phyloP scores from a whole-genome alignment of 2,888 invertebrate genomes.

The Proisotoma minuta region DNA sequence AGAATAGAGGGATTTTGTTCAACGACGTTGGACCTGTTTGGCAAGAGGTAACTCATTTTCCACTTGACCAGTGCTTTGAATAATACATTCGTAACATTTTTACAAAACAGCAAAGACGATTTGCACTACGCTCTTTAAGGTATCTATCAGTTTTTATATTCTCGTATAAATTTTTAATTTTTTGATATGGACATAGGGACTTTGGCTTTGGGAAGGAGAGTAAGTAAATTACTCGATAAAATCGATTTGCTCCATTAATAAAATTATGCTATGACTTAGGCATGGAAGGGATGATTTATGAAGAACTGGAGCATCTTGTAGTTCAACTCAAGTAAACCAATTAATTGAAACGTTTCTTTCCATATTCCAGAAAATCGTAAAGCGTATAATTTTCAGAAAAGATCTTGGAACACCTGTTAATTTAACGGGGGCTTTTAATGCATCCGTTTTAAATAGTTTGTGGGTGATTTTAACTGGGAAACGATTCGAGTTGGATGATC shows the following conservation, averaged over 20 bases:
- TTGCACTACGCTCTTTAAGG: slow-evolving; percentile 19
- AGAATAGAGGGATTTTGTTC: slow-evolving; percentile 39
- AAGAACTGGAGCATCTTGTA: neutral
- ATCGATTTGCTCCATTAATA: too few relatives aligned
- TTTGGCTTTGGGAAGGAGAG: too few relatives aligned
- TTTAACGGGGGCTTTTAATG: slow-evolving; percentile 33
- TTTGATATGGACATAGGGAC: too few relatives aligned
- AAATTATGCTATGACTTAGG: neutral
- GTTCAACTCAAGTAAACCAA: too few relatives aligned
- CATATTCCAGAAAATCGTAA: too few relatives aligned
- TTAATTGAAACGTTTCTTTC: too few relatives aligned
- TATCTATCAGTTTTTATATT: too few relatives aligned
- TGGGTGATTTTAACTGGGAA: slow-evolving; percentile 39
- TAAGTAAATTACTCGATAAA: too few relatives aligned
- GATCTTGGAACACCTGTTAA: slow-evolving; percentile 24
- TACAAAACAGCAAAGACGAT: slow-evolving; percentile 31
- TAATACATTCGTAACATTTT: too few relatives aligned
- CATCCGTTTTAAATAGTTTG: slow-evolving; percentile 38
- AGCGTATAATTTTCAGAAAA: slow-evolving; percentile 25
- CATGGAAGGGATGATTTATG: neutral
- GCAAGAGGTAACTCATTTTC: slow-evolving; percentile 24
- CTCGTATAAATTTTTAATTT: too few relatives aligned
- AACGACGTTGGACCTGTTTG: slow-evolving; percentile 34
- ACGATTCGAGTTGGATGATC: slow-evolving; percentile 37
- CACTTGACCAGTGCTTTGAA: too few relatives aligned